Percentiles rank a stretch among this genome's conserved stretches.
Conservation (phyloP, 2,888 invertebrate species). For the Eudasyphora cyanicolor region DNA sequence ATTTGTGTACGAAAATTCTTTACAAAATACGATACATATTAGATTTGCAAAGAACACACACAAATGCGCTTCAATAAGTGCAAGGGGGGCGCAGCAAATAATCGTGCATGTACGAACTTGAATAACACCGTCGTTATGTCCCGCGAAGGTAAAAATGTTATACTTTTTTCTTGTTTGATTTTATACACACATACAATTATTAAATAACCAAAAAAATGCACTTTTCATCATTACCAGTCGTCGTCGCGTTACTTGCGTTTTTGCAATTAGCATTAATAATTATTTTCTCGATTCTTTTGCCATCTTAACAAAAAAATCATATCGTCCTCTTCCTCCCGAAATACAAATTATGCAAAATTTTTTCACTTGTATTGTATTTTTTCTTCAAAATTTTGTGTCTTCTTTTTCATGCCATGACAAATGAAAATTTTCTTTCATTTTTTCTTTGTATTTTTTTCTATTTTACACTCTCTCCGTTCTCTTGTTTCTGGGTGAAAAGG, state of each 20-base stretch:
- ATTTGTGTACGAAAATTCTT: constrained; percentile 35
- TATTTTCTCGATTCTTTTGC: constrained; percentile 16
- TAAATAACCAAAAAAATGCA: constrained; percentile 63
- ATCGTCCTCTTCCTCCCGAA: not conserved
- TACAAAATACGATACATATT: constrained; percentile 4
- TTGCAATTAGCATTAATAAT: constrained; percentile 53
- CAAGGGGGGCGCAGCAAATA: constrained; percentile 53
- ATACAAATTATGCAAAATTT: not conserved
- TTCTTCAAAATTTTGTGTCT: constrained; percentile 34
- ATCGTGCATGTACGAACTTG: constrained; percentile 65
- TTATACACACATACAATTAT: constrained; percentile 60
- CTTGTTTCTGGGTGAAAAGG: constrained; percentile 3
- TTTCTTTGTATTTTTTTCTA: constrained; percentile 46
- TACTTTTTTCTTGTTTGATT: constrained; percentile 61
- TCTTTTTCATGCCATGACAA: constrained; percentile 63
- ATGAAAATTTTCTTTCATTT: constrained; percentile 56
- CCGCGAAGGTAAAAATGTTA: constrained; percentile 65
- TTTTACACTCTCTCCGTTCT: constrained; percentile 31
- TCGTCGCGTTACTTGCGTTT: constrained; percentile 13
- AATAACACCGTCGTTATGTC: constrained; percentile 63
- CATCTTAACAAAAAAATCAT: constrained; percentile 16
- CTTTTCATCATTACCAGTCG: constrained; percentile 44
- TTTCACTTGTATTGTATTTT: not conserved
- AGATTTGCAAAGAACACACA: constrained; percentile 36
- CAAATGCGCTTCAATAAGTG: constrained; percentile 56